Evolutionary conservation across 2,113 vertebrate species (phyloP), one percentile per base, ranked within the genome.

Genomic region (Ornithorhynchus anatinus): DNA sequence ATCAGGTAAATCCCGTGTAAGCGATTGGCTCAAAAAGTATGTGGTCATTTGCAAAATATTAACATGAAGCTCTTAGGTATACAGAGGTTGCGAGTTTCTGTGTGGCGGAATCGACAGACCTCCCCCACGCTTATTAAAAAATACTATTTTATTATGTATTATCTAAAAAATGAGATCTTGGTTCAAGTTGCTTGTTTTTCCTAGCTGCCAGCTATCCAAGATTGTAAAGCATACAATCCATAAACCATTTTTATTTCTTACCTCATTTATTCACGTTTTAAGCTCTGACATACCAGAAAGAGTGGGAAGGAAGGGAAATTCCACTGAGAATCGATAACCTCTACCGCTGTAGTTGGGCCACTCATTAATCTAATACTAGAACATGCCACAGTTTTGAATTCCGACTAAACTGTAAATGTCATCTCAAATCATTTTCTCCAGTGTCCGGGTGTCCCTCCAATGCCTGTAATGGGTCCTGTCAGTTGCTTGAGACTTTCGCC

Each of bases 361-460:
- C 8, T 84, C 56, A 67, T 84, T 68, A 82, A 69, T 37, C 31
- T 51, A 51, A 54, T 51, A 56, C 29, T 69, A 57, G 45, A 38
- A 10, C 67, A 57, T 78, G 70, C 36, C 71, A 70, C 0, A 2
- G 52, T 75, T 71, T 13, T 58, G 73, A 67, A 39, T 84, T 87
- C 75, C 52, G 63, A 59, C 31, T 48, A 54, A 57, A 44, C 29
- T 79, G 64, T 58, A 83, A 88, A 88, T 88, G 79, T 73, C 79
- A 88, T 50, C 67, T 80, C 52, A 36, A 68, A 83, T 77, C 5
- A 40, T 85, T 88, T 72, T 57, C 68, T 53, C 61, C 57, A 50
- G 77, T 78, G 73, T 23, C 33, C 52, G 76, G 68, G 31, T 8
- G 38, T 37, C 43, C 37, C 48, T 50, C 35, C 25, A 47, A 36